phyloP scores from a whole-genome alignment of 2,113 vertebrate species.

The Talpa occidentalis region DNA sequence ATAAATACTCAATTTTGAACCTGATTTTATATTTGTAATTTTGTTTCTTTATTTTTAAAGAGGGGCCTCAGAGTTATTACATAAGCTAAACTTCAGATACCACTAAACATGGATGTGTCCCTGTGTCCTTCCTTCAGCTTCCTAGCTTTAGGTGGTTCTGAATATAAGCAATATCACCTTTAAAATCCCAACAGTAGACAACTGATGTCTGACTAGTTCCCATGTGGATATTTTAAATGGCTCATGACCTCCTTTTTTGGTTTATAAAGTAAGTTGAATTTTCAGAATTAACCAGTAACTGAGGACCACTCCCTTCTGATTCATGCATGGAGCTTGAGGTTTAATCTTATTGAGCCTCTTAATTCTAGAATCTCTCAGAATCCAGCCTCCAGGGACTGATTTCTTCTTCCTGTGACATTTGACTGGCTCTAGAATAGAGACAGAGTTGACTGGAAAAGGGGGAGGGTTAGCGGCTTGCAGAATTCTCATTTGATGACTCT shows the following conservation, averaged over 20 bases:
- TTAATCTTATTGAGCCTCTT: conserved; percentile 28
- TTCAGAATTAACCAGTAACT: conserved; percentile 15
- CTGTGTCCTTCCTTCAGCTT: not conserved
- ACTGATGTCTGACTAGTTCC: not conserved
- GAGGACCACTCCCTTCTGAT: not conserved
- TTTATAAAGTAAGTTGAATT: conserved; percentile 38
- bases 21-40: conserved; percentile 46
- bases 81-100: not conserved
- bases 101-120: not conserved
- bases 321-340: not conserved
- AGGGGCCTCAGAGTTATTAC: not conserved
- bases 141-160: not conserved
- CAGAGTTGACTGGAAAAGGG: not conserved
- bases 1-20: conserved; percentile 58
- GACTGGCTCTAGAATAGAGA: not conserved
- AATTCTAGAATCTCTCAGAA: conserved; percentile 46
- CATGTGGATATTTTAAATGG: conserved; percentile 12
- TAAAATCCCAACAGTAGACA: not conserved
- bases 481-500: conserved; percentile 42
- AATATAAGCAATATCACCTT: not conserved
- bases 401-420: conserved; percentile 17
- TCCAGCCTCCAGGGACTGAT: not conserved
- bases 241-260: not conserved
- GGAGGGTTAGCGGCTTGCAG: not conserved
- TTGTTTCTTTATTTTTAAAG: conserved; percentile 1